phyloP scores from a whole-genome alignment of 2,888 invertebrate species.

The Rotaria magnacalcarata region DNA sequence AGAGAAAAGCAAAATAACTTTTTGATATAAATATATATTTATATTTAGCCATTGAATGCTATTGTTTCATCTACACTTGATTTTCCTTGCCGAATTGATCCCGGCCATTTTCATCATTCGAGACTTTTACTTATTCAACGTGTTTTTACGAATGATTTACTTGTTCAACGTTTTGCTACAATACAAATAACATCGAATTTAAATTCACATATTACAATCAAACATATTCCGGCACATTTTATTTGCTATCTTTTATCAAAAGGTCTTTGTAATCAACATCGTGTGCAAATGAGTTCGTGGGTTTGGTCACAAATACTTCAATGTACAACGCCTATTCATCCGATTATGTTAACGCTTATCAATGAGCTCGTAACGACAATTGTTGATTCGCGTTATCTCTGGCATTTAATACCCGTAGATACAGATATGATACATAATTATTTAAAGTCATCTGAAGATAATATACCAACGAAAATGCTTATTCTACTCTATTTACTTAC shows the following conservation, averaged over 20 bases:
- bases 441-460: background rate
- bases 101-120: background rate
- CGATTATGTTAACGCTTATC: slow-evolving; percentile 43
- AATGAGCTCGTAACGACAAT: slow-evolving; percentile 35
- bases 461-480: slow-evolving; percentile 4
- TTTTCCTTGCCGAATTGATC: slow-evolving; percentile 9
- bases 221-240: slow-evolving; percentile 27
- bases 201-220: slow-evolving; percentile 37
- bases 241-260: slow-evolving; percentile 15
- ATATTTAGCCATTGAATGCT: slow-evolving; percentile 1
- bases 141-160: slow-evolving; percentile 30
- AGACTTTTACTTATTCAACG: slow-evolving; percentile 1
- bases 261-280: slow-evolving; percentile 35
- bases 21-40: background rate
- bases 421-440: background rate
- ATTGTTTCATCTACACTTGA: background rate
- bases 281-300: slow-evolving; percentile 40
- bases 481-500: slow-evolving; percentile 12
- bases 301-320: slow-evolving; percentile 38
- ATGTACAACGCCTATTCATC: slow-evolving; percentile 41
- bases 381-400: background rate
- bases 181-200: slow-evolving; percentile 42
- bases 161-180: slow-evolving; percentile 27
- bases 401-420: slow-evolving; percentile 16
- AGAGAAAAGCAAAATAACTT: too few relatives aligned